Conservation (phyloP, 2,797 vertebrate species). For the Hipposideros larvatus region DNA sequence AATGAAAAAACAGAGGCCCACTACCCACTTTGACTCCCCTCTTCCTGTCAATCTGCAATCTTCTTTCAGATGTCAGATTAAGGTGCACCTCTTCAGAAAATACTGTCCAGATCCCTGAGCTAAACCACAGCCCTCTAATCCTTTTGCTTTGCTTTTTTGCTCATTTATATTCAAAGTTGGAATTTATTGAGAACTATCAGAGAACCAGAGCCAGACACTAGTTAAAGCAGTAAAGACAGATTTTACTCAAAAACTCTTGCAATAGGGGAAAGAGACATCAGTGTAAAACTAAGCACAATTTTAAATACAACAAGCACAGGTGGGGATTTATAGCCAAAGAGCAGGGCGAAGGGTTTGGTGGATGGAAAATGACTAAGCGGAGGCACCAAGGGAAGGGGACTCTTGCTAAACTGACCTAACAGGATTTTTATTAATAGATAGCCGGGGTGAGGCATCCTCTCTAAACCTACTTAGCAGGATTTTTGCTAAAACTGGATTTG, state of each 20-base stretch:
- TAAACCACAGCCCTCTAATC: neutral
- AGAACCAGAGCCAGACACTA: neutral
- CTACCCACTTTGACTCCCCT: neutral
- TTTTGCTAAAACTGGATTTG: neutral
- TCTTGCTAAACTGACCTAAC: neutral
- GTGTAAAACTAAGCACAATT: neutral
- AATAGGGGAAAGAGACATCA: neutral
- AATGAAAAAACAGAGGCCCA: neutral
- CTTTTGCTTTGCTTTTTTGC: neutral
- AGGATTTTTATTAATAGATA: neutral
- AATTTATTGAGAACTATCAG: neutral
- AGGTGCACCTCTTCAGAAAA: neutral
- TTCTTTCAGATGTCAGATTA: neutral
- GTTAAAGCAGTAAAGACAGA: neutral
- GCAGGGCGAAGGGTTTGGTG: neutral
- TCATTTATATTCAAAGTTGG: conserved; percentile 37
- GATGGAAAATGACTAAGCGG: neutral
- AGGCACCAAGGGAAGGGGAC: neutral
- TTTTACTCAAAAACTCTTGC: conserved; percentile 20
- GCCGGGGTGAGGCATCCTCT: neutral
- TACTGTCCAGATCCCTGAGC: neutral
- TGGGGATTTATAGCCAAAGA: neutral
- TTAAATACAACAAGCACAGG: neutral
- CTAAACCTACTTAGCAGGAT: neutral
- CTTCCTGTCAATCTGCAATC: neutral